These are phyloP conservation scores for Drosophila koepferae DNA, from an alignment of 2,888 invertebrate species.

Conservation along the genomic window DNA sequence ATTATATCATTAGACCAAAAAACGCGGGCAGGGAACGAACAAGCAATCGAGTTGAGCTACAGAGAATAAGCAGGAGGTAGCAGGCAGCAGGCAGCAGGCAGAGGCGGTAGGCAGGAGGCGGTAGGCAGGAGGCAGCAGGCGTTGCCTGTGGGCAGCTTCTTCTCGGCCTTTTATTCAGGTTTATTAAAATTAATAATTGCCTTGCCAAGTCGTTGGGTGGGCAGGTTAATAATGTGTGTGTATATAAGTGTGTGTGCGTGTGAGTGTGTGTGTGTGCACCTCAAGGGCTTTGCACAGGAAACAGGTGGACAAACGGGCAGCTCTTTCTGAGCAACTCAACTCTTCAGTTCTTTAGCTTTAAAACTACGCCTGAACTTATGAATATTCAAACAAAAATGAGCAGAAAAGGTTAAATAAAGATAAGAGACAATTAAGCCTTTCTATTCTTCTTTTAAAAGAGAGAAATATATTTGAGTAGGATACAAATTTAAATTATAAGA, in stretches of 20 bases:
- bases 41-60: not conserved
- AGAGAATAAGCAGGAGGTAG: not conserved
- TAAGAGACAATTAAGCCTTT: not conserved
- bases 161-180: constrained; percentile 45
- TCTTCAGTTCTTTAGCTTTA: constrained; percentile 6
- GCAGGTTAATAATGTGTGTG: constrained; percentile 15
- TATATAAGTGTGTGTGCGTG: constrained; percentile 1
- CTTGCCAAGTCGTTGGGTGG: constrained; percentile 58
- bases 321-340: constrained; percentile 2
- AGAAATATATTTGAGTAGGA: constrained; percentile 4
- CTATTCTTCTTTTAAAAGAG: not conserved
- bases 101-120: not conserved
- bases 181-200: constrained; percentile 82
- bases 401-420: not conserved
- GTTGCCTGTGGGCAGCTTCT: constrained; percentile 41
- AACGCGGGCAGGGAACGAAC: not conserved
- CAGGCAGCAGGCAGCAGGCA: not conserved
- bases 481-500: not conserved
- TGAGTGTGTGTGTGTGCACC: constrained; percentile 17
- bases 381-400: constrained; percentile 16
- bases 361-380: constrained; percentile 18
- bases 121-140: constrained; percentile 8
- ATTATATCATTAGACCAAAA: constrained; percentile 78
- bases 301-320: constrained; percentile 23
- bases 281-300: constrained; percentile 24